Percentiles rank a stretch among this genome's conserved stretches.
These are phyloP conservation scores for Leptobrachium leishanense DNA, from an alignment of 2,113 vertebrate species.

Conservation along the genomic window DNA sequence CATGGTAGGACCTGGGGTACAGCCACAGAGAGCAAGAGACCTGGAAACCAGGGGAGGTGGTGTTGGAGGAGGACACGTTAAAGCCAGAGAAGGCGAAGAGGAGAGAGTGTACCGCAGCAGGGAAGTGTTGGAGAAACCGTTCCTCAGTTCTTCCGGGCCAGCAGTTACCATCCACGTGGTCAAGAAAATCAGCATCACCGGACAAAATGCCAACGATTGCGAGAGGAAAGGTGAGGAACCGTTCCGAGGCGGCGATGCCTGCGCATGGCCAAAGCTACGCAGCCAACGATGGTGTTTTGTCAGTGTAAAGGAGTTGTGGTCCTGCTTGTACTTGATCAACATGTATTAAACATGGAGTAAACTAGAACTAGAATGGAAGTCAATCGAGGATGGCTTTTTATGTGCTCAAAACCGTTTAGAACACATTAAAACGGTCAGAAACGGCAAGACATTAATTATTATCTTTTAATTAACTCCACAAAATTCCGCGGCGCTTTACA, in stretches of 20 bases:
- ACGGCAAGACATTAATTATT: too few species aligned
- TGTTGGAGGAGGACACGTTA: neutral
- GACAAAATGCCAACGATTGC: conserved; percentile 9
- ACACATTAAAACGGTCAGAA: too few species aligned
- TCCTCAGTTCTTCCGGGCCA: conserved; percentile 9
- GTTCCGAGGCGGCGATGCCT: neutral
- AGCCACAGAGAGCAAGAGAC: conserved; percentile 55
- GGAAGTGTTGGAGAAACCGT: conserved; percentile 58
- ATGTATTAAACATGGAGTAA: too few species aligned
- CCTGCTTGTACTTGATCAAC: too few species aligned
- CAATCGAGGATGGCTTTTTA: too few species aligned
- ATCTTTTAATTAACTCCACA: too few species aligned
- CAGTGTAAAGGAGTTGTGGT: too few species aligned
- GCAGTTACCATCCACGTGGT: conserved; percentile 45
- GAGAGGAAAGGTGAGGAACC: conserved; percentile 13
- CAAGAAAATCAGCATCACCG: conserved; percentile 64
- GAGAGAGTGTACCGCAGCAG: conserved; percentile 52
- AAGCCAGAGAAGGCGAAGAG: conserved; percentile 25
- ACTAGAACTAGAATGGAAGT: too few species aligned
- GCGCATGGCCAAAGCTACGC: too few species aligned
- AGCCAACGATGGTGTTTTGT: too few species aligned
- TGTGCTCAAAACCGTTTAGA: too few species aligned
- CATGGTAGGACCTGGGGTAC: conserved; percentile 24
- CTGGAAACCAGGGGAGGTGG: conserved; percentile 49
- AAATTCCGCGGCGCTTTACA: too few species aligned